These are phyloP conservation scores for Callyntrura sp. DNA, from an alignment of 2,888 invertebrate species.

Conservation along the genomic window DNA sequence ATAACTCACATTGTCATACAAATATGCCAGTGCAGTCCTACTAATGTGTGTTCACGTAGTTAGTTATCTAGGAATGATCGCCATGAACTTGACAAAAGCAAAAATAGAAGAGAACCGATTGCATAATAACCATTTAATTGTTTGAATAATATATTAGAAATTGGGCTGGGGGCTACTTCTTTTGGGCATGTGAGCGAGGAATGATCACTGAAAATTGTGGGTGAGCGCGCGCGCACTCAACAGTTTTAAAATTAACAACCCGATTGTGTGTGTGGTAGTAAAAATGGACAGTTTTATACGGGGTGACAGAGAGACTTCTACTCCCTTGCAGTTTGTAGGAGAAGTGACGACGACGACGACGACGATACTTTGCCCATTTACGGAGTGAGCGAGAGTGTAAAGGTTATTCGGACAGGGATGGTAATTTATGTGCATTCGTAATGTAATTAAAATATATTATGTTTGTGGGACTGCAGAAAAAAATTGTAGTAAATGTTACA, in stretches of 20 bases:
- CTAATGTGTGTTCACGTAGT: not conserved
- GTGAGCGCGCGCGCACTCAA: no score
- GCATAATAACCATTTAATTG: not conserved
- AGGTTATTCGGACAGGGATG: not conserved
- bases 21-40: no score
- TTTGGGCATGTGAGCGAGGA: not conserved
- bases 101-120: slow-evolving; percentile 18
- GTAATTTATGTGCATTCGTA: slow-evolving; percentile 22
- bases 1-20: not conserved
- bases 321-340: not conserved
- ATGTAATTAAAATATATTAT: not conserved
- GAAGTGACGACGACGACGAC: no score
- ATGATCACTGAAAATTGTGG: not conserved
- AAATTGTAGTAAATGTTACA: not conserved
- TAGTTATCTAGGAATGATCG: slow-evolving; percentile 13
- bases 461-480: slow-evolving; percentile 3
- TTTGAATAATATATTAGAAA: not conserved
- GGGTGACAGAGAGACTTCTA: not conserved
- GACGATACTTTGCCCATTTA: not conserved
- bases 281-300: not conserved
- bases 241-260: no score
- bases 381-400: not conserved
- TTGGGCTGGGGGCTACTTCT: not conserved
- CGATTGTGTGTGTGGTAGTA: not conserved
- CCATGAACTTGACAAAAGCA: slow-evolving; percentile 40